A percentile compares a stretch with the other conserved stretches of the same genome.
These are phyloP conservation scores for Hypsopygia costalis DNA, from an alignment of 2,888 invertebrate species.

Conservation along the genomic window DNA sequence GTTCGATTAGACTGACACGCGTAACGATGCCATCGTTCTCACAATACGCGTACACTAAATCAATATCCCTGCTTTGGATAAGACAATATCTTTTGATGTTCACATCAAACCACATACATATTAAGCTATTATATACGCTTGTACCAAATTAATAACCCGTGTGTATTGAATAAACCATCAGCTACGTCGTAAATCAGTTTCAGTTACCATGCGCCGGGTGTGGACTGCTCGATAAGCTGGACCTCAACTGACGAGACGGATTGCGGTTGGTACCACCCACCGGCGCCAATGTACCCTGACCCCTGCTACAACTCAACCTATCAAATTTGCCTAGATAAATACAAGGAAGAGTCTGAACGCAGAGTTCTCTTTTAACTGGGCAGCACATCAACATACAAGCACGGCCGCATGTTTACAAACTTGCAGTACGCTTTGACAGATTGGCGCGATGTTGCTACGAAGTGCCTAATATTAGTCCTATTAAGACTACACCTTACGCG, in stretches of 20 bases:
- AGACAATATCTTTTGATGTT: too few relatives aligned
- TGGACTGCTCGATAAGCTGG: constrained; percentile 64
- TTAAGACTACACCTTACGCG: neutral
- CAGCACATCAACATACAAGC: constrained; percentile 14
- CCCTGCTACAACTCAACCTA: constrained; percentile 23
- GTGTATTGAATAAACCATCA: constrained; percentile 53
- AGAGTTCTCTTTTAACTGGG: constrained; percentile 25
- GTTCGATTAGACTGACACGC: too few relatives aligned
- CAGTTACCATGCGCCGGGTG: constrained; percentile 61
- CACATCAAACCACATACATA: neutral
- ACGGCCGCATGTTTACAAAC: constrained; percentile 21
- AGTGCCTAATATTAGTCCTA: neutral
- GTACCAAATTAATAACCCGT: constrained; percentile 48
- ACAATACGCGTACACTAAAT: too few relatives aligned
- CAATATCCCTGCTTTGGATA: too few relatives aligned
- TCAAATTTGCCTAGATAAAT: constrained; percentile 23
- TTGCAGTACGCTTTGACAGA: constrained; percentile 22
- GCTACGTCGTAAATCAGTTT: constrained; percentile 66
- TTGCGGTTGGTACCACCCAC: constrained; percentile 37
- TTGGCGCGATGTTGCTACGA: constrained; percentile 9
- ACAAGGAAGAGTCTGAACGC: constrained; percentile 19
- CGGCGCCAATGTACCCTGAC: constrained; percentile 36
- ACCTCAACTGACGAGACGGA: constrained; percentile 55
- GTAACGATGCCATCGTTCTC: too few relatives aligned
- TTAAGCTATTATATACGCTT: constrained; percentile 22